Base-by-base conservation (phyloP, 2,888 invertebrate species). In the Abscondita cerata region DNA sequence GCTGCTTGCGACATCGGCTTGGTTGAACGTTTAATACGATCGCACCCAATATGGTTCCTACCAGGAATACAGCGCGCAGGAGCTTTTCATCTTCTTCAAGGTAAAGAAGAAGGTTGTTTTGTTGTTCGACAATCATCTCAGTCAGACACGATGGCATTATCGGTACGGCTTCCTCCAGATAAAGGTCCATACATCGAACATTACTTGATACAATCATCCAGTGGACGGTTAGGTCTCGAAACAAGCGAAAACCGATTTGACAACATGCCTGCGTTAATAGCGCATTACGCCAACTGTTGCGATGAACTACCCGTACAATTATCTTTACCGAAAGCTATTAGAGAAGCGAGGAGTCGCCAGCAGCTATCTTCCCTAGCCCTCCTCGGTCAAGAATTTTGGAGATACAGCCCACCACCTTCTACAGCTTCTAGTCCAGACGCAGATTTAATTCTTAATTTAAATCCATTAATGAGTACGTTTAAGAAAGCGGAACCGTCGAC, bases 11-110 rank as follows among this genome's bases (percentile, higher is more conserved):
- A 91, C 83, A 90, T 95, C 76, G 90, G 91, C 16, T 82, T 95
- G 67, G 85, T 94, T 76, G 96, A 97, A 80, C 86, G 96, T 68
- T 86, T 97, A 70, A 89, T 95, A 76, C 87, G 95, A 69, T 93
- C 95, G 31, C 95, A 96, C 82, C 94, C 96, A 41, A 93, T 98
- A 74, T 98, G 98, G 98, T 96, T 94, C 81, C 85, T 97, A 65
- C 94, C 96, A 0, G 94, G 95, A 36, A 93, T 97, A 53, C 95
- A 96, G 76, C 86, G 97, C 68, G 93, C 94, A 56, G 96, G 96
- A 3, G 96, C 96, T 19, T 93, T 95, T 71, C 96, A 97, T 81
- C 86, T 97, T 70, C 87, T 98, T 50, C 95, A 96, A 81, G 93
- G 94, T 74, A 93, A 95, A 80, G 93, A 95, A 77, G 92, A 94